Evolutionary conservation across 1,140 invertebrate genomes (phyloP).

Genomic region (Lamellibrachia luymesi): DNA sequence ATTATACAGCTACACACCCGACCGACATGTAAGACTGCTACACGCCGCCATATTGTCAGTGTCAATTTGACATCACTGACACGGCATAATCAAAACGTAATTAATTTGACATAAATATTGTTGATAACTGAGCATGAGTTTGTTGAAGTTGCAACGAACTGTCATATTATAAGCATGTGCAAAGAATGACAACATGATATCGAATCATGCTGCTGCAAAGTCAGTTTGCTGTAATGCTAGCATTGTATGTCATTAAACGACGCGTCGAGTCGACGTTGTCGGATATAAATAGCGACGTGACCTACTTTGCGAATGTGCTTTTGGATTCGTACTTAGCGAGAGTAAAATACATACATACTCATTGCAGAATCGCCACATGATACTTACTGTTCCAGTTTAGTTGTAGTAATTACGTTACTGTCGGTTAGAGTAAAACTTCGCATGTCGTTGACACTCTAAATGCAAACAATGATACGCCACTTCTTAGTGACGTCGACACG

Average conservation of each 20-base stretch:
- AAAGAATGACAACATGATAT: not conserved
- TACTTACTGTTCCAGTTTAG: not conserved
- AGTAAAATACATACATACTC: not conserved
- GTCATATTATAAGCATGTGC: not conserved
- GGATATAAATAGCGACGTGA: not conserved
- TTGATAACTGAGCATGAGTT: not conserved
- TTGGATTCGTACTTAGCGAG: not conserved
- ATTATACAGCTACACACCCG: not conserved
- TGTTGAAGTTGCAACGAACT: not conserved
- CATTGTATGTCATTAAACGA: not conserved
- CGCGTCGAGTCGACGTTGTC: not conserved
- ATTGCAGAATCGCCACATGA: not conserved
- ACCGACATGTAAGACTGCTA: not conserved
- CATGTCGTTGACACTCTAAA: not conserved
- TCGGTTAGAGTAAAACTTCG: not conserved
- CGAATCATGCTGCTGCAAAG: not conserved
- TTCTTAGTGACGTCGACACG: not conserved
- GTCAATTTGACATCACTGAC: not conserved
- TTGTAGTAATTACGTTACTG: not conserved
- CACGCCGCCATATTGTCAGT: not conserved
- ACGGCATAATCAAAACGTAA: not conserved
- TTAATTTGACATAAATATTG: not conserved
- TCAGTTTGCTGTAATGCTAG: not conserved
- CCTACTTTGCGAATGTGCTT: not conserved
- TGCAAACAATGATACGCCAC: constrained; percentile 4